Conservation (phyloP, 2,888 invertebrate genomes). For the Miltochrista miniata region DNA sequence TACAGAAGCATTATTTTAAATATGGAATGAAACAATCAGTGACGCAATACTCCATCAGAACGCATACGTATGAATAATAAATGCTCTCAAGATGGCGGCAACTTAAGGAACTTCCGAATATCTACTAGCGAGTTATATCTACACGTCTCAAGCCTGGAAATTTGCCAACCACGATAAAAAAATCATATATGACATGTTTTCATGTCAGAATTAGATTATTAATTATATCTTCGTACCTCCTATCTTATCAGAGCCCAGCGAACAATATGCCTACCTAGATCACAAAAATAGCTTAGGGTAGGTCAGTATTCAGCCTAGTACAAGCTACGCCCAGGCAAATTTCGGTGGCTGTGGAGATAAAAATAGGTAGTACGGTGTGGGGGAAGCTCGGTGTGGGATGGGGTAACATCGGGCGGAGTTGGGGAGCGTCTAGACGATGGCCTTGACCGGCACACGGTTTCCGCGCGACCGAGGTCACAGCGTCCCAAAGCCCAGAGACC, state of each 20-base stretch:
- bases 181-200: slow-evolving; percentile 9
- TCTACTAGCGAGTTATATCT: slow-evolving; percentile 4
- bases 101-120: not conserved
- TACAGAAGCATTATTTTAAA: not conserved
- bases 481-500: slow-evolving; percentile 75
- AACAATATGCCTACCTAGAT: slow-evolving; percentile 5
- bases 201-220: slow-evolving; percentile 1
- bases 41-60: not conserved
- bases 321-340: slow-evolving; percentile 63
- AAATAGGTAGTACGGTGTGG: slow-evolving; percentile 60
- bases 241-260: slow-evolving; percentile 28
- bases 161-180: slow-evolving; percentile 17
- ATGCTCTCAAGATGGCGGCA: not conserved
- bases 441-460: slow-evolving; percentile 80
- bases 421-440: slow-evolving; percentile 36
- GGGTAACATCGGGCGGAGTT: slow-evolving; percentile 60
- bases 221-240: not conserved
- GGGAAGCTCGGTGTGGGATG: slow-evolving; percentile 53
- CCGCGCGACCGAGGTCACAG: slow-evolving; percentile 74
- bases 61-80: not conserved
- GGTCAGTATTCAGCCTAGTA: slow-evolving; percentile 53
- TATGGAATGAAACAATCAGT: not conserved
- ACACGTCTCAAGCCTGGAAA: slow-evolving; percentile 13
- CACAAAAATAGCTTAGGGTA: slow-evolving; percentile 39
- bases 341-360: slow-evolving; percentile 54